These are phyloP conservation scores for Clupea harengus DNA, from an alignment of 2,113 vertebrate genomes.

Conservation along the genomic window DNA sequence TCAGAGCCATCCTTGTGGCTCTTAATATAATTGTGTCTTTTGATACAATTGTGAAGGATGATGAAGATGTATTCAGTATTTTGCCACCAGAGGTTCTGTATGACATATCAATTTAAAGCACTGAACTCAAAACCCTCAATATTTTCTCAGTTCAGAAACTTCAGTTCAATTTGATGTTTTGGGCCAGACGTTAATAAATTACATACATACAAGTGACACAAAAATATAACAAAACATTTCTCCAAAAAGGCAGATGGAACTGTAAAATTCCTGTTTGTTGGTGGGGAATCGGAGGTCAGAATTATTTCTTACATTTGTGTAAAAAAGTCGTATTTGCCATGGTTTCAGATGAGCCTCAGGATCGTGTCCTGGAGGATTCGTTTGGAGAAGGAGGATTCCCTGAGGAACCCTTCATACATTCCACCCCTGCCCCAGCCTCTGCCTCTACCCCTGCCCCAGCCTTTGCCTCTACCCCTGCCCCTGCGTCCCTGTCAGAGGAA, in stretches of 20 bases:
- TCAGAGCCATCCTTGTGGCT: too few relatives aligned
- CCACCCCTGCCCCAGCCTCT: slow-evolving; percentile 45
- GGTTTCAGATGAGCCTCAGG: slow-evolving; percentile 48
- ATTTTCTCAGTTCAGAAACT: background rate
- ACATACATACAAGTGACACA: too few relatives aligned
- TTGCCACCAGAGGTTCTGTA: background rate
- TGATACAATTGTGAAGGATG: too few relatives aligned
- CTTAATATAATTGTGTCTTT: too few relatives aligned
- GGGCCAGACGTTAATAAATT: too few relatives aligned
- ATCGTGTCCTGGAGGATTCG: background rate
- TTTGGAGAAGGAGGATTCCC: slow-evolving; percentile 35
- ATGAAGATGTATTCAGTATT: background rate
- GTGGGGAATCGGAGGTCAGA: slow-evolving; percentile 48
- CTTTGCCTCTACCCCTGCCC: background rate
- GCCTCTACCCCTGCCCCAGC: slow-evolving; percentile 1
- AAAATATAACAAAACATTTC: too few relatives aligned
- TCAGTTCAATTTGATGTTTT: background rate
- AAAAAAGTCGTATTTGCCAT: background rate
- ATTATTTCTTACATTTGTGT: background rate
- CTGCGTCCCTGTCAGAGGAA: slow-evolving; percentile 77
- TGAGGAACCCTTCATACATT: slow-evolving; percentile 44
- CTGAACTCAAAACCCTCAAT: background rate
- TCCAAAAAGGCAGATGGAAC: too few relatives aligned
- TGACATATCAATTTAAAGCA: background rate
- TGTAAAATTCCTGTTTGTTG: slow-evolving; percentile 30